Evolutionary conservation across 2,888 invertebrate genomes (phyloP).

Genomic region (Acanthosepion pharaonis): DNA sequence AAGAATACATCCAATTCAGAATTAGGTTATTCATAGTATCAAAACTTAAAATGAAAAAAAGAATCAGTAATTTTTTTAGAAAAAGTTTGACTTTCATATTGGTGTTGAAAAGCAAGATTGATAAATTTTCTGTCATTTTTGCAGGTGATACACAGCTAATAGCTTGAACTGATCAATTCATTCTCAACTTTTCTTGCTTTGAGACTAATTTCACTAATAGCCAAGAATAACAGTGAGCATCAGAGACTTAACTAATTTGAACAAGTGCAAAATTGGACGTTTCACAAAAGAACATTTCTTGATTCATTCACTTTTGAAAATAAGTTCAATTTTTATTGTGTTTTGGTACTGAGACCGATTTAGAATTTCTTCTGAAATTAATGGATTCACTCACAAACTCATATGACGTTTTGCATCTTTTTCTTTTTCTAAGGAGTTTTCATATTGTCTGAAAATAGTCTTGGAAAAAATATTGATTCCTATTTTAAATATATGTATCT

Average conservation of each 20-base stretch:
- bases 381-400: background rate
- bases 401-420: background rate
- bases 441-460: no score
- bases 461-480: no score
- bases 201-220: constrained; percentile 21
- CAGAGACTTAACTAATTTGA: background rate
- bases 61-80: background rate
- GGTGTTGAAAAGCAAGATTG: background rate
- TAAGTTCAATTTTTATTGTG: background rate
- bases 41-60: background rate
- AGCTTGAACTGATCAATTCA: constrained; percentile 2
- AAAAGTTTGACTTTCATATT: background rate
- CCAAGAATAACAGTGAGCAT: background rate
- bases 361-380: background rate
- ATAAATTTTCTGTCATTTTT: constrained; percentile 24
- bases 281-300: constrained; percentile 1
- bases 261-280: background rate
- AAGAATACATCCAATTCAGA: background rate
- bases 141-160: constrained; percentile 33
- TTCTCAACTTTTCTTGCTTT: background rate
- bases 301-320: background rate
- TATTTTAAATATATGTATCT: no score
- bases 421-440: no score
- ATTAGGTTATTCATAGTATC: background rate
- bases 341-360: background rate